A percentile compares a stretch with the other conserved stretches of the same genome.
Evolutionary conservation across 1,140 invertebrate genomes (phyloP).

Genomic region (Dysdera silvatica): DNA sequence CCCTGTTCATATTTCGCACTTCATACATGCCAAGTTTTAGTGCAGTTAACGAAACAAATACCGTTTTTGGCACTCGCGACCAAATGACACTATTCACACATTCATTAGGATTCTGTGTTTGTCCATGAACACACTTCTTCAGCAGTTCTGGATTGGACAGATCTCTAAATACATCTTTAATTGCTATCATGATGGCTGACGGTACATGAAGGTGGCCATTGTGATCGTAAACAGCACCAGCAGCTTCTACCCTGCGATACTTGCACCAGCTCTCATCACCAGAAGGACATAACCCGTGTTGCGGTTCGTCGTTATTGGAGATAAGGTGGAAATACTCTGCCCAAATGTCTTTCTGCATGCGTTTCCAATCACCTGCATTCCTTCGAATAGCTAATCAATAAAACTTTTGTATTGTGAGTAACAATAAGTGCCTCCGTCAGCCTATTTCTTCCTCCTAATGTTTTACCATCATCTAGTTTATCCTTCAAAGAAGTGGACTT

Average conservation of each 20-base stretch:
- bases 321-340: not conserved
- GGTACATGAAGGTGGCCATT: not conserved
- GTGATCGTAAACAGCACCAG: not conserved
- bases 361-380: not conserved
- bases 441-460: not conserved
- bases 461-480: slow-evolving; percentile 1
- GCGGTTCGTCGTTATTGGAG: not conserved
- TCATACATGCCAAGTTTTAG: not conserved
- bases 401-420: not conserved
- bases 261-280: not conserved
- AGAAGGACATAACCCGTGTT: not conserved
- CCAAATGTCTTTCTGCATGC: not conserved
- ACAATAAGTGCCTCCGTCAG: not conserved
- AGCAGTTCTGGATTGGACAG: not conserved
- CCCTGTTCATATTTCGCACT: too few species aligned
- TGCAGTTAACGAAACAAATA: not conserved
- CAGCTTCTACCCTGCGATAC: not conserved
- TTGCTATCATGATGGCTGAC: not conserved
- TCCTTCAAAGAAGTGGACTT: not conserved
- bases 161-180: not conserved
- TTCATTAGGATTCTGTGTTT: slow-evolving; percentile 14
- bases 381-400: not conserved
- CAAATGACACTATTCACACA: slow-evolving; percentile 7
- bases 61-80: not conserved
- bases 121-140: slow-evolving; percentile 1